These are phyloP conservation scores for Anarrhichthys ocellatus DNA, from an alignment of 2,113 vertebrate species.

Conservation along the genomic window DNA sequence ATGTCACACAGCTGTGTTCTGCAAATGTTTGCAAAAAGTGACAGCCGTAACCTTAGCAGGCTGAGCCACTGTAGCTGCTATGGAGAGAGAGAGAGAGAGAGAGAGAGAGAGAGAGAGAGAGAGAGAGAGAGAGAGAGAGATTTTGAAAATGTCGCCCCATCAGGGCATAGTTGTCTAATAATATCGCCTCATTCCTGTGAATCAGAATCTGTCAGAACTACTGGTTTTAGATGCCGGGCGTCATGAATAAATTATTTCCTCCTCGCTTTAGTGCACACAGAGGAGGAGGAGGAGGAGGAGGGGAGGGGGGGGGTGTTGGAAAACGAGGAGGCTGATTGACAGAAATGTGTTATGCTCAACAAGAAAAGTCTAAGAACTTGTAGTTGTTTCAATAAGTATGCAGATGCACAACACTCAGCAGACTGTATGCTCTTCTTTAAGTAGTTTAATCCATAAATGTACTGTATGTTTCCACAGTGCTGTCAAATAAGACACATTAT, in stretches of 20 bases:
- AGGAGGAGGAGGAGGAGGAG: constrained; percentile 44
- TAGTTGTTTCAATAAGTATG: constrained; percentile 60
- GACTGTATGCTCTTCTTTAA: constrained; percentile 38
- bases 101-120: constrained; percentile 23
- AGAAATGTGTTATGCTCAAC: constrained; percentile 48
- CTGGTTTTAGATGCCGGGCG: constrained; percentile 67
- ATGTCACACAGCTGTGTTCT: constrained; percentile 52
- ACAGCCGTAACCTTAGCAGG: constrained; percentile 23
- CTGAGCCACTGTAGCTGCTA: constrained; percentile 9
- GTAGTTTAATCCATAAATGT: background rate
- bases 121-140: constrained; percentile 20
- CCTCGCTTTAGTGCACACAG: constrained; percentile 55
- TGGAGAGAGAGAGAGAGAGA: constrained; percentile 48
- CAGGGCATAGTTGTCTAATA: constrained; percentile 71
- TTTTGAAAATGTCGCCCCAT: constrained; percentile 67
- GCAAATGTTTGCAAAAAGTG: constrained; percentile 60
- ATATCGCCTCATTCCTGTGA: constrained; percentile 68
- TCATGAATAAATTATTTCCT: constrained; percentile 82
- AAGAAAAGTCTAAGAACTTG: constrained; percentile 44
- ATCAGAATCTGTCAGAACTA: constrained; percentile 64
- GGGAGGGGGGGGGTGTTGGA: background rate
- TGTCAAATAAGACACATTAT: background rate
- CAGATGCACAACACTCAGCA: constrained; percentile 61
- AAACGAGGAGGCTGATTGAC: constrained; percentile 70
- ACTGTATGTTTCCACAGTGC: constrained; percentile 1